phyloP scores from a whole-genome alignment of 37 sponge, comb jelly and placozoan genomes.

The Halisarca cf. caerulea region DNA sequence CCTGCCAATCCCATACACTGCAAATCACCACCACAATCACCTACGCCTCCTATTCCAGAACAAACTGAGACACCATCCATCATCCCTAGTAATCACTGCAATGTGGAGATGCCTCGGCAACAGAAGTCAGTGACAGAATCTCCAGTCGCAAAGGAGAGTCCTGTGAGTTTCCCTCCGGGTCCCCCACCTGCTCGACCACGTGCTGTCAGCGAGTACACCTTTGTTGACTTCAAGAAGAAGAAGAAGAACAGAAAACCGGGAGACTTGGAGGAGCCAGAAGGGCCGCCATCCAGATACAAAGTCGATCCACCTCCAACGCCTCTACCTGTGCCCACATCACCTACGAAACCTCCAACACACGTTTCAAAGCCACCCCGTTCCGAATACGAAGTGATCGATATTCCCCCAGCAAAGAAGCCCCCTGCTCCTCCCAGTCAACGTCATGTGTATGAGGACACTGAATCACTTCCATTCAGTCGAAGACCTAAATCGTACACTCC shows the following conservation, averaged over 20 bases:
- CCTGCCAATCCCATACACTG: too few species aligned
- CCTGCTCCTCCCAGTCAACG: too few species aligned
- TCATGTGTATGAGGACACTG: too few species aligned
- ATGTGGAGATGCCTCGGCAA: neutral
- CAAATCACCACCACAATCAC: neutral
- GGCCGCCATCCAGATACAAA: neutral
- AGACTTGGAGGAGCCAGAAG: neutral
- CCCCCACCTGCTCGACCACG: neutral
- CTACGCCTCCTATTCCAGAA: neutral
- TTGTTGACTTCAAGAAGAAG: conserved; percentile 1
- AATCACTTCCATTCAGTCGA: too few species aligned
- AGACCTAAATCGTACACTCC: too few species aligned
- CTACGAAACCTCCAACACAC: neutral
- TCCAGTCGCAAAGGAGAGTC: neutral
- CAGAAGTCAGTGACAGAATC: neutral
- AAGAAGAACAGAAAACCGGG: neutral
- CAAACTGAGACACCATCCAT: neutral
- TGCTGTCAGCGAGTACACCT: neutral
- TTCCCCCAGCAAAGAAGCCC: too few species aligned
- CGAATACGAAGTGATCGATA: too few species aligned
- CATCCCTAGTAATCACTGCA: neutral
- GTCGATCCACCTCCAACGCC: neutral
- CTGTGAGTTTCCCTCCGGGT: neutral
- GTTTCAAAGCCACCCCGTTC: neutral
- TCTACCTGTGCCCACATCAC: neutral